These are phyloP conservation scores for Notocelia uddmanniana DNA, from an alignment of 2,888 invertebrate species.

Conservation along the genomic window DNA sequence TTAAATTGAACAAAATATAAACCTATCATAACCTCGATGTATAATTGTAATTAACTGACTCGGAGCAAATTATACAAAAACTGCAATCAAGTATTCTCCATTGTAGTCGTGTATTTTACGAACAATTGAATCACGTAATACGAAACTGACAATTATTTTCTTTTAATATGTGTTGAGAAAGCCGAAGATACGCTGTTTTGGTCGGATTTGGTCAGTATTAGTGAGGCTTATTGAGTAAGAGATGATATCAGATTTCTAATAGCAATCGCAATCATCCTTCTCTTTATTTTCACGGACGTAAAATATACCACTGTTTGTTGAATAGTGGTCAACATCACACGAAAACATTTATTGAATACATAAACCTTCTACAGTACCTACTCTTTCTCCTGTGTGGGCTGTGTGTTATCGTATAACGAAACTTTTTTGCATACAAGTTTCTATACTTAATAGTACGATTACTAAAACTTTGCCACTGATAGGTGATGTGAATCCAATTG, in stretches of 20 bases:
- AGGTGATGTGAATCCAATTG: too few species aligned
- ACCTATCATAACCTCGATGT: neutral
- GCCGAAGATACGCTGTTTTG: slow-evolving; percentile 12
- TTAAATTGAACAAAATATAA: neutral
- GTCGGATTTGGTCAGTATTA: neutral
- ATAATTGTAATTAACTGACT: neutral
- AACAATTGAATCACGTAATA: slow-evolving; percentile 24
- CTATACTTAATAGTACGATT: too few species aligned
- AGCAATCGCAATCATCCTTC: neutral
- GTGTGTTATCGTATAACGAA: too few species aligned
- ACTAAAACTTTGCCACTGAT: too few species aligned
- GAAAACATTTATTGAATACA: too few species aligned
- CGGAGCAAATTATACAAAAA: neutral
- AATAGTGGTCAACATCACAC: neutral
- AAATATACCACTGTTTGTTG: neutral
- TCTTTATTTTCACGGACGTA: neutral
- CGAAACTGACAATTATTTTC: slow-evolving; percentile 30
- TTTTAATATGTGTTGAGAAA: slow-evolving; percentile 32
- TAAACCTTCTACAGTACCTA: too few species aligned
- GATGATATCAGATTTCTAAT: neutral
- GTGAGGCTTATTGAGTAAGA: neutral
- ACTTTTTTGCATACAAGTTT: too few species aligned
- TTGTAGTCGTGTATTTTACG: slow-evolving; percentile 29
- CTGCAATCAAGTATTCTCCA: slow-evolving; percentile 25
- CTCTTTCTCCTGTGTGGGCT: too few species aligned